A percentile compares a stretch with the other conserved stretches of the same genome.
phyloP scores from a whole-genome alignment of 1,140 invertebrate genomes.

The Drosophila mauritiana region DNA sequence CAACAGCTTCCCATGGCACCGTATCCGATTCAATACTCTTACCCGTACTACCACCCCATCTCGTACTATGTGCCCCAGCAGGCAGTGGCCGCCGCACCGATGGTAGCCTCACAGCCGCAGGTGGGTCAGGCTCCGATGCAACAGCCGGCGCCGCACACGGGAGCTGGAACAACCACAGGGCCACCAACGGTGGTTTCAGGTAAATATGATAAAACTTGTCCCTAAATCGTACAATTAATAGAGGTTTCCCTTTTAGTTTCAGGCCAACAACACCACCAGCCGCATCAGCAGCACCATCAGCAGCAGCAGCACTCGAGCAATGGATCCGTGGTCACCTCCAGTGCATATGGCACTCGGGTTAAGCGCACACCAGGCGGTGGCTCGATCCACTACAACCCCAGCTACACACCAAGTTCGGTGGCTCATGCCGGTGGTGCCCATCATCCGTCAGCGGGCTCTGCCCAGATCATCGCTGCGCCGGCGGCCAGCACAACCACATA shows the following conservation, averaged over 20 bases:
- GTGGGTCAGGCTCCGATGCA: conserved; percentile 27
- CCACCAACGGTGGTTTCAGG: conserved; percentile 58
- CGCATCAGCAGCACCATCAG: conserved; percentile 30
- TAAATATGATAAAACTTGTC: not conserved
- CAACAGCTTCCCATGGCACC: conserved; percentile 83
- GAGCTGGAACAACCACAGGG: conserved; percentile 63
- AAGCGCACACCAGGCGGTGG: conserved; percentile 75
- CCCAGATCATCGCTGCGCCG: conserved; percentile 55
- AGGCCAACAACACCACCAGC: conserved; percentile 44
- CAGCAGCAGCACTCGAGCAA: conserved; percentile 25
- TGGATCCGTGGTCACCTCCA: conserved; percentile 28
- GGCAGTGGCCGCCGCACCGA: conserved; percentile 60
- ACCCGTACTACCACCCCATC: conserved; percentile 83
- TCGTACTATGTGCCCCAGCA: conserved; percentile 80
- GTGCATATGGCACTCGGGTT: conserved; percentile 54
- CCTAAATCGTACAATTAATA: not conserved
- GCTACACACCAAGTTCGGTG: conserved; percentile 51
- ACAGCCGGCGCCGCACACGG: conserved; percentile 51
- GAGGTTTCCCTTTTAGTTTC: not conserved
- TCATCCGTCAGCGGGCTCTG: conserved; percentile 60
- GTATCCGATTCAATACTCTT: conserved; percentile 82
- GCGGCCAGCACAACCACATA: conserved; percentile 74
- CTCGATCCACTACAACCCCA: conserved; percentile 73
- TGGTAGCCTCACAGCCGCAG: conserved; percentile 52
- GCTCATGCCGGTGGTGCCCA: conserved; percentile 42